These are phyloP conservation scores for Enteromius argenteus DNA, from an alignment of 2,797 vertebrate genomes.

Conservation along the genomic window DNA sequence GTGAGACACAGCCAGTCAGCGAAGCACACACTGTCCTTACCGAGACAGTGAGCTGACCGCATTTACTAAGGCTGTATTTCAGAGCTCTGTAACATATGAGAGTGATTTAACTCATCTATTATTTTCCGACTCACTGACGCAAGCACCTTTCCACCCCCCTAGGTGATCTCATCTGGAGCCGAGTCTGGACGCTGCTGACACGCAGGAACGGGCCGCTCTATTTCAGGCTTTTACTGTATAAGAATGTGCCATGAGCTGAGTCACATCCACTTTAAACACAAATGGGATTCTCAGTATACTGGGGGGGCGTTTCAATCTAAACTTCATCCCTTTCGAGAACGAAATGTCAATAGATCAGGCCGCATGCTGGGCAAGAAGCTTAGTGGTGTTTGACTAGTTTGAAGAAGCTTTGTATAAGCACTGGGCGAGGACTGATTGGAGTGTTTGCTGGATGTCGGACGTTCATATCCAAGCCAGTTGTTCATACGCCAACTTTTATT, in stretches of 20 bases:
- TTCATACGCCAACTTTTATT: conserved; percentile 14
- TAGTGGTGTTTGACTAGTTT: conserved; percentile 36
- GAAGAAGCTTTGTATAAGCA: conserved; percentile 47
- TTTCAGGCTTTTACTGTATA: conserved; percentile 52
- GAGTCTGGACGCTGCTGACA: conserved; percentile 54
- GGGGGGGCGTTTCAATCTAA: conserved; percentile 34
- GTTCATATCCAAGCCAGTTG: conserved; percentile 21
- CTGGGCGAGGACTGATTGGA: conserved; percentile 11
- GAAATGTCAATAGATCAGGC: conserved; percentile 44
- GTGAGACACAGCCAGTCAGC: background rate
- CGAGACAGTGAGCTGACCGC: conserved; percentile 30
- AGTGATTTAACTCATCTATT: conserved; percentile 76
- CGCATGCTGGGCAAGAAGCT: conserved; percentile 30
- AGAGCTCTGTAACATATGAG: conserved; percentile 68
- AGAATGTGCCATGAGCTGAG: conserved; percentile 53
- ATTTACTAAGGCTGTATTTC: conserved; percentile 42
- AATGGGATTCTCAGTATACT: conserved; percentile 49
- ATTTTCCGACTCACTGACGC: conserved; percentile 75
- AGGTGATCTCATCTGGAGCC: conserved; percentile 60
- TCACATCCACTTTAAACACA: conserved; percentile 43
- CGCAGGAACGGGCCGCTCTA: conserved; percentile 51
- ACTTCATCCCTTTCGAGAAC: conserved; percentile 32
- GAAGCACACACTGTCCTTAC: conserved; percentile 25
- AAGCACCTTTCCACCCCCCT: conserved; percentile 63
- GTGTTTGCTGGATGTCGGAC: conserved; percentile 12